These are phyloP conservation scores for Procambarus clarkii DNA, from an alignment of 1,140 invertebrate species.

Conservation along the genomic window DNA sequence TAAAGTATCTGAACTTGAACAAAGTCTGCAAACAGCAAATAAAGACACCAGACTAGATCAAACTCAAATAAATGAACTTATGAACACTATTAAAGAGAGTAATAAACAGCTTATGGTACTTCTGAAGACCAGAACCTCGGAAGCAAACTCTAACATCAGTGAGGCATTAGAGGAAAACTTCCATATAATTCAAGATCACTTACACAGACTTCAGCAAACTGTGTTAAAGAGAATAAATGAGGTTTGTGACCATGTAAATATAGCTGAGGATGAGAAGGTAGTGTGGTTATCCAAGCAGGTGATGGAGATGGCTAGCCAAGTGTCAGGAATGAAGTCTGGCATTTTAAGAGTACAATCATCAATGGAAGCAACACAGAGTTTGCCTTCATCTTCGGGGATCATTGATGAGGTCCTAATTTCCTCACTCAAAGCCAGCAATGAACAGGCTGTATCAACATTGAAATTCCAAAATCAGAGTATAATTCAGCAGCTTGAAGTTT, in stretches of 20 bases:
- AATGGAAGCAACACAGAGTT: constrained; percentile 23
- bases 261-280: constrained; percentile 37
- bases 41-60: neutral
- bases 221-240: constrained; percentile 53
- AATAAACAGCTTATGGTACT: constrained; percentile 27
- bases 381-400: constrained; percentile 6
- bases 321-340: constrained; percentile 32
- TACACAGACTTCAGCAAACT: constrained; percentile 45
- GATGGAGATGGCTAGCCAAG: constrained; percentile 42
- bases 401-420: constrained; percentile 37
- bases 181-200: constrained; percentile 49
- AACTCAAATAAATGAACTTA: constrained; percentile 13
- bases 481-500: constrained; percentile 35
- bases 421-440: constrained; percentile 27
- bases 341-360: constrained; percentile 38
- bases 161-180: constrained; percentile 61
- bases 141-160: constrained; percentile 39
- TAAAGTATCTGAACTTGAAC: constrained; percentile 28
- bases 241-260: constrained; percentile 35
- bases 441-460: constrained; percentile 29
- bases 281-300: constrained; percentile 33
- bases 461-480: constrained; percentile 50
- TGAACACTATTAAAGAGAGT: constrained; percentile 37
- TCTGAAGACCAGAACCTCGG: constrained; percentile 31
- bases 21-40: neutral